phyloP scores from a whole-genome alignment of 2,113 vertebrate genomes.

The Mugil cephalus region DNA sequence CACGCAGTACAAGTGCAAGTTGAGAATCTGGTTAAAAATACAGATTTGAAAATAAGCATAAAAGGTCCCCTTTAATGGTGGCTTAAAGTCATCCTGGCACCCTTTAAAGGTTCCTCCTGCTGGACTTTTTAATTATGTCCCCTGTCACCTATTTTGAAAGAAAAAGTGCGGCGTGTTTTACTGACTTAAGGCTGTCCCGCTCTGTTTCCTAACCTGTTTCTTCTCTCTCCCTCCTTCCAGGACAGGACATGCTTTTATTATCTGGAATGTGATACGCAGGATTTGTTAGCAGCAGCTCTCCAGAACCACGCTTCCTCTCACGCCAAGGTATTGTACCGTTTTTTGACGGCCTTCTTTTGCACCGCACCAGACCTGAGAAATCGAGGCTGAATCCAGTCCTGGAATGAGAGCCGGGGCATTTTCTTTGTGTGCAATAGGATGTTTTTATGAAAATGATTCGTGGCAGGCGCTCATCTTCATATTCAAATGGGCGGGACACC shows the following conservation, averaged over 20 bases:
- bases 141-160: conserved; percentile 17
- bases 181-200: background rate
- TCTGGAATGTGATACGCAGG: conserved; percentile 72
- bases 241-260: conserved; percentile 46
- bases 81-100: conserved; percentile 29
- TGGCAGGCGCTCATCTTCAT: conserved; percentile 67
- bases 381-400: conserved; percentile 23
- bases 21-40: no score
- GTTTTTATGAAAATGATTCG: conserved; percentile 69
- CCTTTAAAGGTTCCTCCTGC: conserved; percentile 19
- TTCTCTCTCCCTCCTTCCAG: conserved; percentile 58
- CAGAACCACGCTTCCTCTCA: conserved; percentile 18
- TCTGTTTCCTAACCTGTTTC: conserved; percentile 38
- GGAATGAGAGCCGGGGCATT: conserved; percentile 61
- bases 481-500: conserved; percentile 74
- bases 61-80: background rate
- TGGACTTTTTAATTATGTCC: conserved; percentile 39
- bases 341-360: conserved; percentile 5
- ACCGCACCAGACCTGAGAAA: background rate
- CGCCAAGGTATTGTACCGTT: conserved; percentile 60
- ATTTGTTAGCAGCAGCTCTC: conserved; percentile 58
- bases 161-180: conserved; percentile 3
- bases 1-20: no score
- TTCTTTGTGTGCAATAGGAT: conserved; percentile 59
- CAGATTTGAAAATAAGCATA: no score